Conservation (phyloP, 1,140 invertebrate genomes). For the Drosophila simulans region DNA sequence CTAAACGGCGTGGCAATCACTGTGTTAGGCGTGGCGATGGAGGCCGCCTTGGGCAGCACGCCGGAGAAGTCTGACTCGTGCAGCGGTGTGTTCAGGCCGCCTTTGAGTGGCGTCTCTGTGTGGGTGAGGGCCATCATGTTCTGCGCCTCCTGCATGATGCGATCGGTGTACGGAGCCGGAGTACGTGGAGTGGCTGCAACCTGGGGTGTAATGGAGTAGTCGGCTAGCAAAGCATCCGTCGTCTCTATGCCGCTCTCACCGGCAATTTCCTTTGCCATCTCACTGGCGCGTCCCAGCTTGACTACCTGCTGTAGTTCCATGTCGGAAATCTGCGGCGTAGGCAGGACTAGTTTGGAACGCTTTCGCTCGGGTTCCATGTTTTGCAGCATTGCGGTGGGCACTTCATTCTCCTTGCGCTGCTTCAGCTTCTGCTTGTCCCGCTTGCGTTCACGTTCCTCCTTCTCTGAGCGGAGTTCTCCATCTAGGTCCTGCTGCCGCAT, state of each 20-base stretch:
- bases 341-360: conserved; percentile 97
- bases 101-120: conserved; percentile 98
- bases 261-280: conserved; percentile 96
- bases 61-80: conserved; percentile 95
- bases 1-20: conserved; percentile 96
- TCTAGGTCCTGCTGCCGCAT: conserved; percentile 97
- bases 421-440: conserved; percentile 97
- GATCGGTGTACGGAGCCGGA: conserved; percentile 90
- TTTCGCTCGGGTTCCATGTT: conserved; percentile 96
- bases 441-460: conserved; percentile 94
- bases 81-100: conserved; percentile 97
- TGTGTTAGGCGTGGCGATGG: conserved; percentile 96
- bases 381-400: conserved; percentile 95
- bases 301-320: conserved; percentile 96
- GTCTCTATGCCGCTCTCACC: conserved; percentile 92
- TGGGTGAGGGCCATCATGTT: conserved; percentile 99
- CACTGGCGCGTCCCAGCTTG: conserved; percentile 97
- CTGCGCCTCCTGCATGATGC: conserved; percentile 96
- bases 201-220: conserved; percentile 95
- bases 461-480: conserved; percentile 94
- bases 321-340: conserved; percentile 98
- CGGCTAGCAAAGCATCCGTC: conserved; percentile 94
- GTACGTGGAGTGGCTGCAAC: conserved; percentile 93
- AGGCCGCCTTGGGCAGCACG: conserved; percentile 90
- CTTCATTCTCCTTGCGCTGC: conserved; percentile 97